Percentiles rank a stretch among this genome's conserved stretches.
phyloP scores from a whole-genome alignment of 2,888 invertebrate species.

The Deilephila porcellus region DNA sequence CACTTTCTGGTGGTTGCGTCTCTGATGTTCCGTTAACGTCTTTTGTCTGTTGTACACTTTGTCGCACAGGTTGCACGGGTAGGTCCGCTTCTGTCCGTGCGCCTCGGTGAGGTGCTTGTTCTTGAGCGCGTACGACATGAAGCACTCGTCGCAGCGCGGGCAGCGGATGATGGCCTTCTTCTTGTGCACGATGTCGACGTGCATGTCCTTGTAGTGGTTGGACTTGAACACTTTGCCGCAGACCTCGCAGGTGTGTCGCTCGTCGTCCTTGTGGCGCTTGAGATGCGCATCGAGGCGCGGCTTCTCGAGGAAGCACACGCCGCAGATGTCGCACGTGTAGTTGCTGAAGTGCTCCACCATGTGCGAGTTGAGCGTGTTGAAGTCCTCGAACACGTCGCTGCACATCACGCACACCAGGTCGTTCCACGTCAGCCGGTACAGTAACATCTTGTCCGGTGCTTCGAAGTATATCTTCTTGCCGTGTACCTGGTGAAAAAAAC shows the following conservation, averaged over 20 bases:
- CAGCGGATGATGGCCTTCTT: slow-evolving; percentile 76
- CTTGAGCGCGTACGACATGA: slow-evolving; percentile 77
- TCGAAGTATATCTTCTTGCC: slow-evolving; percentile 77
- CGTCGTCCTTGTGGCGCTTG: slow-evolving; percentile 78
- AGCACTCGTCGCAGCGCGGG: slow-evolving; percentile 75
- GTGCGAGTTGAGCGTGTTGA: slow-evolving; percentile 73
- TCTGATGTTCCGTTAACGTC: slow-evolving; percentile 73
- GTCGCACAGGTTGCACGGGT: slow-evolving; percentile 76
- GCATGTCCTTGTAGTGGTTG: slow-evolving; percentile 78
- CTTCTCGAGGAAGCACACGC: slow-evolving; percentile 79
- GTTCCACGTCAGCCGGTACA: slow-evolving; percentile 73
- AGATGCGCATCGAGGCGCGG: slow-evolving; percentile 78
- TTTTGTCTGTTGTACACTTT: slow-evolving; percentile 78
- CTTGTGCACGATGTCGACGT: slow-evolving; percentile 76
- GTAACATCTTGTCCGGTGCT: slow-evolving; percentile 73
- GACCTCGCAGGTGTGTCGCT: slow-evolving; percentile 79
- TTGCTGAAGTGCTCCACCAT: slow-evolving; percentile 80
- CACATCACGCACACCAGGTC: slow-evolving; percentile 78
- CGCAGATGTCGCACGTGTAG: slow-evolving; percentile 75
- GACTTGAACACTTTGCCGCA: slow-evolving; percentile 80
- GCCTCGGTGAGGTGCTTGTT: slow-evolving; percentile 76
- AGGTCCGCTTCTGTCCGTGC: slow-evolving; percentile 74
- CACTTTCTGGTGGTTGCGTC: slow-evolving; percentile 76
- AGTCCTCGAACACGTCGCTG: slow-evolving; percentile 73
- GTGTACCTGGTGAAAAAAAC: slow-evolving; percentile 61